Base-by-base conservation (phyloP, 2,888 invertebrate genomes). In the Linhomoeus sp. region DNA sequence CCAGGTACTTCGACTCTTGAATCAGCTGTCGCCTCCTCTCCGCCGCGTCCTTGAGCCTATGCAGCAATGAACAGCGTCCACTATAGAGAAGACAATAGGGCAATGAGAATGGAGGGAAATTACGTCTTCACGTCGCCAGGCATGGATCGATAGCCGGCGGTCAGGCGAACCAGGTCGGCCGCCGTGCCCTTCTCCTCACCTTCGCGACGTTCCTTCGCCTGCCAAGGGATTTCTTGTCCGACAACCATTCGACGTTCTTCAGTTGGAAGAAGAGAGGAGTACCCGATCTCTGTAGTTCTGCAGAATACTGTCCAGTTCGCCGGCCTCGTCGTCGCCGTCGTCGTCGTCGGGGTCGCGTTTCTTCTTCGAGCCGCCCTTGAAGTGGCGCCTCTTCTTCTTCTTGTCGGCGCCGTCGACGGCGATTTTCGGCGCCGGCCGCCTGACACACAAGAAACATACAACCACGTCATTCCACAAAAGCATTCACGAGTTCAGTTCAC, bases 1-100 rank as follows among this genome's bases (percentile, higher is more conserved):
- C 97, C 72, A 99, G 84, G 70, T 88, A 99, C 70, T 99, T 99
- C 0, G 97, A 97, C 70, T 97, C 94, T 72, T 81, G 73, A 64
- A 97, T 97, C 73, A 90, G 79, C 63, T 92, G 86, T 45, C 88
- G 76, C 45, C 94, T 73, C 39, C 90, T 74, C 68, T 94, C 92
- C 7, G 92, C 90, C 0, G 87, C 87, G 71, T 88, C 87, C 23
- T 17, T 3, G 41, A 29, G 2, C 7, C 29, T 36, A 25, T 26
- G 7, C 1, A 20, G 7, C 19, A 45, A 45, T 45, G 24, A 14
- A 20, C 29, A 33, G 29, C 15, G 12, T 49, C 52, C 15, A 53
- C 42, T 7, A 55, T 47, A 46, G 54, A 55, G 9, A 25, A 24
- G 40, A 24, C 14, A 5, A n/a, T 23, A 26, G 24, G 20, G 9